Percentiles rank a stretch among this genome's conserved stretches.
Conservation (phyloP, 2,113 vertebrate genomes). For the Thermophis baileyi region DNA sequence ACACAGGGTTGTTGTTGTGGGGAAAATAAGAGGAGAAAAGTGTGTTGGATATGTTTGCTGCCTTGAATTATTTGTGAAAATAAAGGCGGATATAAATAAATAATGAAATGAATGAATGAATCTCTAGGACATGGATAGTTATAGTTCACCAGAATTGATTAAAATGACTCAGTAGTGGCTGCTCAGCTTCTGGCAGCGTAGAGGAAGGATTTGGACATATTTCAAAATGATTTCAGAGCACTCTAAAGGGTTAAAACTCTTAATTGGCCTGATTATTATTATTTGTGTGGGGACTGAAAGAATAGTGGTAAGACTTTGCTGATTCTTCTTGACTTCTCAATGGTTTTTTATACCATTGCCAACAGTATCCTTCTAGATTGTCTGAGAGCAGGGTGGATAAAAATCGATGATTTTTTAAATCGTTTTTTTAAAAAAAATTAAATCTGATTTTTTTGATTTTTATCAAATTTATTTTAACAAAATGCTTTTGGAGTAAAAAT, state of each 20-base stretch:
- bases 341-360: background rate
- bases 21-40: too few species aligned
- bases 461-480: too few species aligned
- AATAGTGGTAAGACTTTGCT: background rate
- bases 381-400: background rate
- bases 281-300: background rate
- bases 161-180: background rate
- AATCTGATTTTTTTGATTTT: too few species aligned
- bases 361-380: background rate
- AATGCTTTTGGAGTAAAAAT: too few species aligned
- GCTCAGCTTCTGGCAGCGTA: background rate
- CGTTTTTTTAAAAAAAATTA: too few species aligned
- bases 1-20: too few species aligned
- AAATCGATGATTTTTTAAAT: too few species aligned
- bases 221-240: background rate
- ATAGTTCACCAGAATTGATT: background rate
- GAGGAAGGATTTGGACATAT: background rate
- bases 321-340: background rate
- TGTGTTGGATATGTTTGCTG: background rate
- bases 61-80: background rate
- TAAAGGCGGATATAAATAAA: background rate
- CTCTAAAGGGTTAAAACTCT: background rate
- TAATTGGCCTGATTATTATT: background rate
- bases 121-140: background rate
- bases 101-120: background rate